These are phyloP conservation scores for Nothoprocta pentlandii DNA, from an alignment of 2,113 vertebrate species.

Conservation along the genomic window DNA sequence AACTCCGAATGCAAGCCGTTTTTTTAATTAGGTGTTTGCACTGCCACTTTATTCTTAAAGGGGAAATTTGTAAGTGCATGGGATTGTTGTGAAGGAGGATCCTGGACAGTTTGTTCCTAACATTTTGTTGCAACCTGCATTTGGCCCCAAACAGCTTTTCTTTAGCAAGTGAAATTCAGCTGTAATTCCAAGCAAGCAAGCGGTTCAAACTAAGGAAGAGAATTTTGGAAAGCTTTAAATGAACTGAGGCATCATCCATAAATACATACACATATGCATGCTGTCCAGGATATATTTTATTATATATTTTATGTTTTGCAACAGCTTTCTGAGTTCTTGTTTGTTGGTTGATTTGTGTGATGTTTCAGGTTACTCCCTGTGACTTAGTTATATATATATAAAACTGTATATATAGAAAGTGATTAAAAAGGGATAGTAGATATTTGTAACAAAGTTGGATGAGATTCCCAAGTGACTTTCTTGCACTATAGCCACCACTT, in stretches of 20 bases:
- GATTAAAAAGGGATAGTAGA: neutral
- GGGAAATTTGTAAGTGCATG: conserved; percentile 56
- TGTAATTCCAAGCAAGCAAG: conserved; percentile 9
- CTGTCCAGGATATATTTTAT: neutral
- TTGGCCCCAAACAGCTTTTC: conserved; percentile 51
- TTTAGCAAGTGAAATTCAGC: conserved; percentile 20
- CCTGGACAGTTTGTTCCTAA: conserved; percentile 56
- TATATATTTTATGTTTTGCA: neutral
- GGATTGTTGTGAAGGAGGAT: conserved; percentile 62
- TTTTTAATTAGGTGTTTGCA: conserved; percentile 79
- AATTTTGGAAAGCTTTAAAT: neutral
- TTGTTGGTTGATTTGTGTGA: neutral
- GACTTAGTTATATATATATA: neutral
- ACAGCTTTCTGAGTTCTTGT: neutral
- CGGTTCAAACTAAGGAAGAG: neutral
- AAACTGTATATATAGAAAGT: neutral
- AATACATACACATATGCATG: neutral
- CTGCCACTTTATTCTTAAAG: conserved; percentile 73
- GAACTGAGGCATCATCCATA: neutral
- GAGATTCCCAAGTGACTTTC: neutral
- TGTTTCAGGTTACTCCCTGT: neutral
- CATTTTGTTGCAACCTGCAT: conserved; percentile 46
- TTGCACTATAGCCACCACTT: neutral
- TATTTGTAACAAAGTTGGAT: neutral
- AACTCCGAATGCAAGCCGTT: conserved; percentile 74